Base-by-base conservation (phyloP, 2,113 vertebrate genomes). In the Lampris incognitus region DNA sequence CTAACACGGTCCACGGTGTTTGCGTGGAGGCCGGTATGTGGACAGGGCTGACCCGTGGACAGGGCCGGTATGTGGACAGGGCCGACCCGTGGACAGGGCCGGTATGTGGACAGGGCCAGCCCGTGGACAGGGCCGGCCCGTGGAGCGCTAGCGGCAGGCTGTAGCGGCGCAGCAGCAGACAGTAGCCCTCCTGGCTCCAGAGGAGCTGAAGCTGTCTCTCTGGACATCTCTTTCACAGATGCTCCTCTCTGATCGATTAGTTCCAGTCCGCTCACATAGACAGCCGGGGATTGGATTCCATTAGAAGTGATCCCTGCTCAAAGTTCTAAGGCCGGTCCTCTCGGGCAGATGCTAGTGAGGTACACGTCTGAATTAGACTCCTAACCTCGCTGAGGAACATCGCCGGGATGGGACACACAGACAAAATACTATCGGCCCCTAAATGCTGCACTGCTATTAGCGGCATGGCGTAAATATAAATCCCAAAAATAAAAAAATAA, bases 271-370 rank as follows among this genome's bases (percentile, higher is more conserved):
- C 84, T 85, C 82, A 88, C 83, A 90, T 82, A 87, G 91, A 93
- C 93, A 91, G 91, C 83, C 71, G 81, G 78, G 91, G 91, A 92
- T 95, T 93, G 86, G 60, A 81, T 94, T 94, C 92, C 93, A 91
- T 92, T 85, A 91, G 74, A 85, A 85, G 81, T 88, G 89, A 92
- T 91, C 89, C 87, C 78, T 79, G 82, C 87, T 92, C 90, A 78
- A 79, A 68, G 79, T 79, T 74, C 74, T 82, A 88, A 85, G 58
- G 78, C 73, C 72, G 73, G 36, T 69, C 69, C 83, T 79, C 83
- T 51, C 74, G 48, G 68, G 83, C 84, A 82, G 84, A 90, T 80
- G 64, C 75, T 62, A 61, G 76, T 76, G 74, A 89, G 83, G 85
- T 88, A 85, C 85, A 83, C 78, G 81, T 87, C 74, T 76, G 80